These are phyloP conservation scores for Sinocyclocheilus rhinocerous DNA, from an alignment of 2,113 vertebrate species.

Conservation along the genomic window DNA sequence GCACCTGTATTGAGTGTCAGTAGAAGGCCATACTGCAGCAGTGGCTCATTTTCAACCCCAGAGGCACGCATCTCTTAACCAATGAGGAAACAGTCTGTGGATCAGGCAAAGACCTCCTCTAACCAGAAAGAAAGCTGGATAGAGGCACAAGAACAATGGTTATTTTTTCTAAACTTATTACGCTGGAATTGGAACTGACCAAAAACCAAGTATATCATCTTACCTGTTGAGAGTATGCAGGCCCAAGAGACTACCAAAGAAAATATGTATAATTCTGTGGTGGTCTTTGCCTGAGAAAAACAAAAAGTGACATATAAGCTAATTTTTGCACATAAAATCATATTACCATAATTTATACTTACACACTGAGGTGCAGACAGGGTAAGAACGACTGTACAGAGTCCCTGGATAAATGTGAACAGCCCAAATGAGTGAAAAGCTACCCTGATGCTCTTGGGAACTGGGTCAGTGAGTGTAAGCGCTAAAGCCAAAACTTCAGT, in stretches of 20 bases:
- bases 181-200: neutral
- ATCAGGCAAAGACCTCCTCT: slow-evolving; percentile 73
- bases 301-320: neutral
- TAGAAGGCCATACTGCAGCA: slow-evolving; percentile 56
- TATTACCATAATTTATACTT: slow-evolving; percentile 48
- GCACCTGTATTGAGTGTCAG: slow-evolving; percentile 28
- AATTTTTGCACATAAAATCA: neutral
- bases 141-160: slow-evolving; percentile 41
- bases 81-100: slow-evolving; percentile 46
- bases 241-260: slow-evolving; percentile 68
- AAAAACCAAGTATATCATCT: slow-evolving; percentile 8
- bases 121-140: slow-evolving; percentile 71
- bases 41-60: slow-evolving; percentile 48
- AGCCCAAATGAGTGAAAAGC: slow-evolving; percentile 74
- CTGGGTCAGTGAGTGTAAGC: slow-evolving; percentile 71
- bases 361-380: slow-evolving; percentile 77
- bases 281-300: slow-evolving; percentile 69
- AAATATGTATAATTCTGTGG: slow-evolving; percentile 74
- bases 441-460: slow-evolving; percentile 69
- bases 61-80: slow-evolving; percentile 8
- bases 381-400: slow-evolving; percentile 73
- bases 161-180: neutral
- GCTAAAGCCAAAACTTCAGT: slow-evolving; percentile 75
- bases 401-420: slow-evolving; percentile 76
- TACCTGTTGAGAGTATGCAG: slow-evolving; percentile 73